Base-by-base conservation (phyloP, 2,797 vertebrate species). In the Myotis vivesi region DNA sequence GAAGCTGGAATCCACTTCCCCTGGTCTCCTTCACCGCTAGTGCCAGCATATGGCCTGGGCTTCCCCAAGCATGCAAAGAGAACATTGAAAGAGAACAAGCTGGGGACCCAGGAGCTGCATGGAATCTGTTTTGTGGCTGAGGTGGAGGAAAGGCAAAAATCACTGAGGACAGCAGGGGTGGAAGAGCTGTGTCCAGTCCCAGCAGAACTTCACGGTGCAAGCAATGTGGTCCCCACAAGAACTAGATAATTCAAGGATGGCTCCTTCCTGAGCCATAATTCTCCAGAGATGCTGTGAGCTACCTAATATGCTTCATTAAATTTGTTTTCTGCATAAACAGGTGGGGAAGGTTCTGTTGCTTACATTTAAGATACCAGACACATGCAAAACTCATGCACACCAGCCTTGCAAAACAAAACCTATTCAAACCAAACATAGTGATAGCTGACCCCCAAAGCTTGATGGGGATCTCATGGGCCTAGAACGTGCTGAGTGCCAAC, bases 321-420 rank as follows among this genome's bases (percentile, higher is more conserved):
- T 89, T 82, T 75, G 22, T 22, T 83, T 72, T 76, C 71, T 76
- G 28, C 79, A 44, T 75, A 83, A 95, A 76, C 46, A 84, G 23
- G 87, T 77, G 41, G 5, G 5, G 7, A 0, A 41, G 2, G 1
- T 38, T 69, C 88, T 77, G 49, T 46, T 22, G 51, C 91, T 59
- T 69, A 19, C 69, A 33, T 44, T 76, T 53, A 72, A 81, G 72
- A 91, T 20, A 66, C 19, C 38, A 3, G 15, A 94, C 72, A 41
- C 22, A 76, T 12, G 16, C 23, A 66, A 76, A 82, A 22, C 25
- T 71, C 86, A 53, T 20, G 69, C 22, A 25, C 12, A 6, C 30
- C 64, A 80, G 19, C 30, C 5, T 23, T 22, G n/a, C 51, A 89
- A 89, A 93, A 79, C 28, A 71, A 33, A 92, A 66, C 81, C 22